Evolutionary conservation across 2,113 vertebrate species (phyloP), one percentile per base, ranked within the genome.

Genomic region (Pedionomus torquatus): DNA sequence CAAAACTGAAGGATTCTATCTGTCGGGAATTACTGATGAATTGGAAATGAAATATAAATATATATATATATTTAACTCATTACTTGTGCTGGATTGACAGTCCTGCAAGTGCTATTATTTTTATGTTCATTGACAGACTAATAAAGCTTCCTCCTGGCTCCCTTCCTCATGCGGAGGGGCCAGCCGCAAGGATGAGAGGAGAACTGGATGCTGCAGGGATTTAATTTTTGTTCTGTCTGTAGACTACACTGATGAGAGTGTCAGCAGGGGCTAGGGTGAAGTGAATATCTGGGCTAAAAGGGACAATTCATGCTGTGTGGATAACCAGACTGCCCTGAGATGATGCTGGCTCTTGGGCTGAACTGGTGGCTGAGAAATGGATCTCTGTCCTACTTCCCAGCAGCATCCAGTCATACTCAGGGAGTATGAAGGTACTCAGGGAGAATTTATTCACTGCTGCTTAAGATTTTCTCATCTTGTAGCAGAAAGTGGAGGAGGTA

Each of bases 1-100:
- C 91, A 71, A 90, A 95, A 95, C 23, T 51, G 82, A 87, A 94
- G 85, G 74, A 68, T 97, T 95, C 96, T 95, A 95, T 97, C 97
- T 98, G 96, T 97, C 37, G 48, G 81, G 94, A 96, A 78, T 95
- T 88, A 83, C 87, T 63, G 85, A 95, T 77, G 79, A 89, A 64
- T 58, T 93, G 88, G 66, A 94, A 96, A 83, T 94, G 94, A 93
- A 95, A 93, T 86, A 92, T 68, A 95, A 92, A 90, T 63, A 39
- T 65, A 76, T 78, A 74, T 70, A 77, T 87, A 69, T 90, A 83
- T 95, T 79, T 94, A 93, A 93, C 83, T 94, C 89, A 92, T 95
- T 92, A 95, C 66, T 95, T 66, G 68, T 78, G 91, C 49, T 91
- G 71, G 93, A 92, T 95, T 96, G 97, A 95, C 96, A 96, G 76